Conservation (phyloP, 2,888 invertebrate species). For the Cabera pusaria region DNA sequence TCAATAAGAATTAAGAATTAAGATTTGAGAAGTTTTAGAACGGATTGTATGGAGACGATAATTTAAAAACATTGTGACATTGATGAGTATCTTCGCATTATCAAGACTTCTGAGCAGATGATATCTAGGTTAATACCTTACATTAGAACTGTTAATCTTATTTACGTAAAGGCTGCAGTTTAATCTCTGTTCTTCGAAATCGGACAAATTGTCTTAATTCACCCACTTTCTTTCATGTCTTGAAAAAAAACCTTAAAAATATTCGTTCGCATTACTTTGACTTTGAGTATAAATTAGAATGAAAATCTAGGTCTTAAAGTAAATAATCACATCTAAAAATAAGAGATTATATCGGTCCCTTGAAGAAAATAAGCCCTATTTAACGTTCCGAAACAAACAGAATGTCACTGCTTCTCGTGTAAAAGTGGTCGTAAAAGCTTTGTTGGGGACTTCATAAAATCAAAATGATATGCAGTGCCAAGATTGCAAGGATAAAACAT, state of each 20-base stretch:
- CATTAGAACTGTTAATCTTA: constrained; percentile 15
- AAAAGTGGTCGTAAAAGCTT: constrained; percentile 8
- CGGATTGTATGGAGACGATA: too few relatives aligned
- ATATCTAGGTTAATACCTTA: constrained; percentile 20
- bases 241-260: constrained; percentile 11
- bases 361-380: too few relatives aligned
- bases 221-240: constrained; percentile 15
- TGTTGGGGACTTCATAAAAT: constrained; percentile 2
- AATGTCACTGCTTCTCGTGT: constrained; percentile 4
- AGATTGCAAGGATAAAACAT: constrained; percentile 15
- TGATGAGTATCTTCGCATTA: constrained; percentile 16
- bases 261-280: constrained; percentile 1
- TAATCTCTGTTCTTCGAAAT: constrained; percentile 8
- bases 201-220: constrained; percentile 10
- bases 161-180: constrained; percentile 10
- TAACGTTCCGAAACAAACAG: too few relatives aligned
- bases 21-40: too few relatives aligned
- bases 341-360: too few relatives aligned
- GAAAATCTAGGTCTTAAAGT: too few relatives aligned
- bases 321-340: too few relatives aligned
- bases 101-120: constrained; percentile 1
- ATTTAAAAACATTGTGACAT: constrained; percentile 9
- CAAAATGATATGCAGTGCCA: constrained; percentile 8
- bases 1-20: too few relatives aligned
- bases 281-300: too few relatives aligned